These are phyloP conservation scores for Odontomyia ornata DNA, from an alignment of 2,888 invertebrate genomes.

Conservation along the genomic window DNA sequence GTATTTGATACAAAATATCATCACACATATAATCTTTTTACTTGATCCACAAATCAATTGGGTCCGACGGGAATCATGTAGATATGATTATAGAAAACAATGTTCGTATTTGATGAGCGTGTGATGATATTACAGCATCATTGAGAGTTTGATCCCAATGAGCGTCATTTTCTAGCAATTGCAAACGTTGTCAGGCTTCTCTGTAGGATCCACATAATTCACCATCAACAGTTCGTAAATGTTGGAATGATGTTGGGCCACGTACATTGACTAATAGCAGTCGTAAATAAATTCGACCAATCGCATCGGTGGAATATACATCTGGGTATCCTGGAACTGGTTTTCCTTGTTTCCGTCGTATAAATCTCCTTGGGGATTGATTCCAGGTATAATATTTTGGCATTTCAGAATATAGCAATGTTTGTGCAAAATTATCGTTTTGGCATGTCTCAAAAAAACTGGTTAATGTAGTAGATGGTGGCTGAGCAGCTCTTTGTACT, in stretches of 20 bases:
- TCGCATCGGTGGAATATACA: constrained; percentile 56
- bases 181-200: constrained; percentile 56
- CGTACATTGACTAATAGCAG: constrained; percentile 57
- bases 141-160: constrained; percentile 54
- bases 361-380: constrained; percentile 55
- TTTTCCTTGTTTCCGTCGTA: constrained; percentile 56
- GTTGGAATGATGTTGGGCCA: constrained; percentile 57
- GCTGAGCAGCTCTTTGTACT: constrained; percentile 46
- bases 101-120: constrained; percentile 52
- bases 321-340: constrained; percentile 53
- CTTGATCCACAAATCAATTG: constrained; percentile 52
- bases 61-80: constrained; percentile 52
- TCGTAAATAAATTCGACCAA: constrained; percentile 58
- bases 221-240: constrained; percentile 59
- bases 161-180: constrained; percentile 56
- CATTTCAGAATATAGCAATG: constrained; percentile 57
- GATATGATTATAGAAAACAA: constrained; percentile 53
- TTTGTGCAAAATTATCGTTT: too few species aligned
- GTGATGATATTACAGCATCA: constrained; percentile 50
- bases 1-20: constrained; percentile 48
- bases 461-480: constrained; percentile 54
- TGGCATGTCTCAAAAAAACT: constrained; percentile 57
- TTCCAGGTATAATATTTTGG: constrained; percentile 57
- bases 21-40: constrained; percentile 51
- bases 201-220: constrained; percentile 56